Conservation (phyloP, 2,888 invertebrate species). For the Spialia ferax region DNA sequence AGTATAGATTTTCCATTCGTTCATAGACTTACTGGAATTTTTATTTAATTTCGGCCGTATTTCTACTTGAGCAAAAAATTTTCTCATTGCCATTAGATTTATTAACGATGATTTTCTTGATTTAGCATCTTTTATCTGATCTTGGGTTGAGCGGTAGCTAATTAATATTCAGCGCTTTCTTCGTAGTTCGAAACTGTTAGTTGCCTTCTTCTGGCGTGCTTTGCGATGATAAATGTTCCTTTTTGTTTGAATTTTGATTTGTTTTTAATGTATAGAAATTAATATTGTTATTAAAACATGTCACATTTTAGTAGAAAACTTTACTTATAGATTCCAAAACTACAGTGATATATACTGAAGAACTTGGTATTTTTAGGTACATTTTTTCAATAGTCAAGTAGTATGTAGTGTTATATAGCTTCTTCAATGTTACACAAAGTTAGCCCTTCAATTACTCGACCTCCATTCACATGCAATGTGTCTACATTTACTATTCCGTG, state of each 20-base stretch:
- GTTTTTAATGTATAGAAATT: background rate
- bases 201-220: conserved; percentile 19
- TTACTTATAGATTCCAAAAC: background rate
- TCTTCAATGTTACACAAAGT: conserved; percentile 38
- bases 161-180: conserved; percentile 32
- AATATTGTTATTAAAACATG: background rate
- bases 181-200: conserved; percentile 26
- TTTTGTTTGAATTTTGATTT: background rate
- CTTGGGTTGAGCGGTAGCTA: conserved; percentile 31
- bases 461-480: conserved; percentile 54
- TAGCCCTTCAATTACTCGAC: conserved; percentile 50
- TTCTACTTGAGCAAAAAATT: background rate
- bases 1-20: too few relatives aligned
- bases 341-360: background rate
- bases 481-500: conserved; percentile 59
- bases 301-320: too few relatives aligned
- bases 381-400: background rate
- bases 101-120: conserved; percentile 9
- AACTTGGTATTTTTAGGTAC: background rate
- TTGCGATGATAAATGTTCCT: conserved; percentile 30
- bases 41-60: background rate
- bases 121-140: conserved; percentile 31
- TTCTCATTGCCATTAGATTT: background rate
- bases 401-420: background rate
- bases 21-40: background rate